Evolutionary conservation across 2,113 vertebrate genomes (phyloP).

Genomic region (Trichomycterus rosablanca): DNA sequence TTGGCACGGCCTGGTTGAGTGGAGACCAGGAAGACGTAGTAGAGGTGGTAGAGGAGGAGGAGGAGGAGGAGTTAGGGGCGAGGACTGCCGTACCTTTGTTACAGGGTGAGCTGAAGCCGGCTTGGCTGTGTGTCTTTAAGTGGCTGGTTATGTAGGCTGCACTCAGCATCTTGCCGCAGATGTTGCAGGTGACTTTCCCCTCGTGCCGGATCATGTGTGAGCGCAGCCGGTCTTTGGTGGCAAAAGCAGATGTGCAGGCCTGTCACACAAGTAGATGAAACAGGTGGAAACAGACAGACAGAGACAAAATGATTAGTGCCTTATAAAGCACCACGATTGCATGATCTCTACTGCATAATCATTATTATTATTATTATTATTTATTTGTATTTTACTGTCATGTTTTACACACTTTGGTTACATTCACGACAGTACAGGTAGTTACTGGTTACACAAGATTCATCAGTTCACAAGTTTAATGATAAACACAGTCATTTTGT

Average conservation of each 20-base stretch:
- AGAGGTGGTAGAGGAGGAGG: constrained; percentile 3
- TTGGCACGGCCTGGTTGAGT: neutral
- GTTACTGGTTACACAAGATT: too few species aligned
- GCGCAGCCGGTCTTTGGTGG: constrained; percentile 97
- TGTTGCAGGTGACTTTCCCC: constrained; percentile 97
- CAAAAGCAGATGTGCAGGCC: constrained; percentile 97
- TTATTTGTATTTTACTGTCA: too few species aligned
- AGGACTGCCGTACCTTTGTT: constrained; percentile 82
- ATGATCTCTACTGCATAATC: too few species aligned
- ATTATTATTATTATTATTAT: too few species aligned
- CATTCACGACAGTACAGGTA: too few species aligned
- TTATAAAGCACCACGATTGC: too few species aligned
- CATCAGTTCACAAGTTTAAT: too few species aligned
- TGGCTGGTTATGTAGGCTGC: constrained; percentile 98
- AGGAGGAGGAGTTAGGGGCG: neutral
- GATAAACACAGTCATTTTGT: too few species aligned
- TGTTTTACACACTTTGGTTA: too few species aligned
- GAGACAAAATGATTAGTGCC: neutral
- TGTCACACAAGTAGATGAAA: constrained; percentile 53
- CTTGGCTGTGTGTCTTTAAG: constrained; percentile 95
- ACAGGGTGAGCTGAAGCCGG: constrained; percentile 87
- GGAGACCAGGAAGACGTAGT: constrained; percentile 24
- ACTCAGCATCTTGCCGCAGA: constrained; percentile 97
- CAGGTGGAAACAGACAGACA: constrained; percentile 36
- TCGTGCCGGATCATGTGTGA: constrained; percentile 98